A percentile compares a stretch with the other conserved stretches of the same genome.
These are phyloP conservation scores for Tachystola acroxantha DNA, from an alignment of 2,888 invertebrate species.

Conservation along the genomic window DNA sequence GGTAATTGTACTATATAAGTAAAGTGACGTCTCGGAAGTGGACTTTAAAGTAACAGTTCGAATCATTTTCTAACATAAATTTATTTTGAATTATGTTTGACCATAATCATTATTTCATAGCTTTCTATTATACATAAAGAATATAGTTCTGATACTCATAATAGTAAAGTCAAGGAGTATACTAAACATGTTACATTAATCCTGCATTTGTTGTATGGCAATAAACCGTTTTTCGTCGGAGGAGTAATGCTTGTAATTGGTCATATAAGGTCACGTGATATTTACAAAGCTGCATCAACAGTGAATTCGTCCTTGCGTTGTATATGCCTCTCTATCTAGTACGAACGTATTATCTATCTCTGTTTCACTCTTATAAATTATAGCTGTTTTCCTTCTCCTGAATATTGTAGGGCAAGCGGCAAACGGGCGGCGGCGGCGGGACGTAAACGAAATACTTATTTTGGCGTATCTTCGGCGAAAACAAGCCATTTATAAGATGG, in stretches of 20 bases:
- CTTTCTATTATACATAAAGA: no score
- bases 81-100: no score
- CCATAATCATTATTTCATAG: no score
- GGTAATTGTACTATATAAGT: no score
- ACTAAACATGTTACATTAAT: no score
- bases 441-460: conserved; percentile 62
- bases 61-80: no score
- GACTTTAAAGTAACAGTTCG: no score
- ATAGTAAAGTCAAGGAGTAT: no score
- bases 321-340: conserved; percentile 23
- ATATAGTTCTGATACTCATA: no score
- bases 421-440: conserved; percentile 32
- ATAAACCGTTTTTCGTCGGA: no score
- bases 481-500: conserved; percentile 59
- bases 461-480: conserved; percentile 54
- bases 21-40: no score
- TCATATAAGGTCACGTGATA: conserved; percentile 34
- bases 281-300: conserved; percentile 35
- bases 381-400: conserved; percentile 58
- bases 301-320: conserved; percentile 14
- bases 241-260: conserved; percentile 17
- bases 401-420: conserved; percentile 45
- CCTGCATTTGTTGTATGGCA: no score
- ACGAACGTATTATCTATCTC: conserved; percentile 22
- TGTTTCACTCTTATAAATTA: conserved; percentile 51